Conservation (phyloP, 2,888 invertebrate species). For the Itoplectis maculator region DNA sequence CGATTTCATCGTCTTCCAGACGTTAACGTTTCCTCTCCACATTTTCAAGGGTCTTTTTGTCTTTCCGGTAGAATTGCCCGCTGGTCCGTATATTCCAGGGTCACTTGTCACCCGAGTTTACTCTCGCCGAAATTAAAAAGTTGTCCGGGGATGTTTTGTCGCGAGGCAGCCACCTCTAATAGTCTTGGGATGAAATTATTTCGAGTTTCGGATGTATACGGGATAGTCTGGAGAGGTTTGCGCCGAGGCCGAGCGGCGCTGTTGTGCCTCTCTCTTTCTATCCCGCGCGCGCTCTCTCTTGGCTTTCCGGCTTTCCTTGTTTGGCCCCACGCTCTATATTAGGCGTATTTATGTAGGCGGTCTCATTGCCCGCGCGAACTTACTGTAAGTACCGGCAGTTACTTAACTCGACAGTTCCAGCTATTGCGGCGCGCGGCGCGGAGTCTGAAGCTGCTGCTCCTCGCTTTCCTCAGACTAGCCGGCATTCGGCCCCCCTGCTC, state of each 20-base stretch:
- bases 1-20: too few relatives aligned
- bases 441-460: conserved; percentile 52
- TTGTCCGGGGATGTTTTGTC: conserved; percentile 47
- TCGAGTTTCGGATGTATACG: conserved; percentile 3
- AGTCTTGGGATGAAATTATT: conserved; percentile 13
- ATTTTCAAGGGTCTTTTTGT: too few relatives aligned
- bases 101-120: conserved; percentile 47
- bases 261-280: too few relatives aligned
- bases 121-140: conserved; percentile 67
- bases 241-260: background rate
- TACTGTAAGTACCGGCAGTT: conserved; percentile 82
- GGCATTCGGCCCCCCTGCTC: conserved; percentile 55
- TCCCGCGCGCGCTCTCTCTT: too few relatives aligned
- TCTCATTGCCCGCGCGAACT: conserved; percentile 82
- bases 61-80: background rate
- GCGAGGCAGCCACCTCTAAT: conserved; percentile 42
- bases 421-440: conserved; percentile 74
- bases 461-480: conserved; percentile 59
- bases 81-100: background rate
- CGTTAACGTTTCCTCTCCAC: too few relatives aligned
- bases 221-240: conserved; percentile 14
- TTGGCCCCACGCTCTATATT: conserved; percentile 11
- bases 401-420: conserved; percentile 83
- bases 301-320: background rate
- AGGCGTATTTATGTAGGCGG: conserved; percentile 81